These are phyloP conservation scores for Pyrgus malvae DNA, from an alignment of 2,888 invertebrate genomes.

Conservation along the genomic window DNA sequence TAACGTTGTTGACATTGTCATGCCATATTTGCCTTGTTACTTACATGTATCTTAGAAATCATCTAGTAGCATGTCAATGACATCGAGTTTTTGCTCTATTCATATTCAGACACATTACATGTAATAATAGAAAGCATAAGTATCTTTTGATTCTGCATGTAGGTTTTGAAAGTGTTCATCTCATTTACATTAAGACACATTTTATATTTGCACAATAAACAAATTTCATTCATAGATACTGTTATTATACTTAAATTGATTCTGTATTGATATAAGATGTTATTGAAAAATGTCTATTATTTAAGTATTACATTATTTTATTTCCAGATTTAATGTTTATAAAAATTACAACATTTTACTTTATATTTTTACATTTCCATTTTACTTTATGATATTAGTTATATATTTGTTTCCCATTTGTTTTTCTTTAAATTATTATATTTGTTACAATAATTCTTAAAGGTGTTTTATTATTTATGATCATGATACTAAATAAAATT, in stretches of 20 bases:
- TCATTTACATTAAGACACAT: too few relatives aligned
- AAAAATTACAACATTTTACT: neutral
- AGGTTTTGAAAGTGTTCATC: neutral
- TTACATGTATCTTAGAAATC: neutral
- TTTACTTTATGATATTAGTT: neutral
- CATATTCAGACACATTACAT: slow-evolving; percentile 2
- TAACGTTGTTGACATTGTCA: neutral
- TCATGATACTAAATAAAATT: slow-evolving; percentile 33
- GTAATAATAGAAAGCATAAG: neutral
- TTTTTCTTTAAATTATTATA: neutral
- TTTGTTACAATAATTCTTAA: neutral
- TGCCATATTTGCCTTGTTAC: slow-evolving; percentile 2
- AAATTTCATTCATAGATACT: neutral
- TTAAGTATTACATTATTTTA: neutral
- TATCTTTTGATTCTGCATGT: neutral
- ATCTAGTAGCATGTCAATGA: slow-evolving; percentile 19
- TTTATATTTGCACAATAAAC: neutral
- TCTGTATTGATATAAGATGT: neutral
- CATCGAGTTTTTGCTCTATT: slow-evolving; percentile 14
- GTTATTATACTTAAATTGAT: neutral
- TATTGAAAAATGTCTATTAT: too few relatives aligned
- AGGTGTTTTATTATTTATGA: neutral
- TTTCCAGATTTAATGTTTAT: neutral
- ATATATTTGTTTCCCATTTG: neutral
- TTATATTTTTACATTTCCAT: neutral